phyloP scores from a whole-genome alignment of 2,888 invertebrate species.

The Macrophya annulata region DNA sequence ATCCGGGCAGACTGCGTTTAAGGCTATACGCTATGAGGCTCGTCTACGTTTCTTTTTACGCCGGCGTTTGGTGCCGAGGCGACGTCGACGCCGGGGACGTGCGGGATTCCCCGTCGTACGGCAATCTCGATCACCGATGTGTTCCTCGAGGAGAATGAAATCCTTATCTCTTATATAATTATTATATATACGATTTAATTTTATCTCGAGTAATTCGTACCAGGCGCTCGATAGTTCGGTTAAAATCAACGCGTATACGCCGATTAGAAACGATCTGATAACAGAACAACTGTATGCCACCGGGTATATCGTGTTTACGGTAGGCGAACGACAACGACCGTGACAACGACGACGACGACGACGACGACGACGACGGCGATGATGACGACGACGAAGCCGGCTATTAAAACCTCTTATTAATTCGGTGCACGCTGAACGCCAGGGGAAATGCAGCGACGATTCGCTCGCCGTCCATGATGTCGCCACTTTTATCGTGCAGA shows the following conservation, averaged over 20 bases:
- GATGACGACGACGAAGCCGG: conserved; percentile 16
- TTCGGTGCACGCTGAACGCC: background rate
- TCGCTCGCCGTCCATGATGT: conserved; percentile 30
- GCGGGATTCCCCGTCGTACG: background rate
- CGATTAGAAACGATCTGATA: background rate
- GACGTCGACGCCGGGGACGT: conserved; percentile 16
- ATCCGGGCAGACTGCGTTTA: conserved; percentile 32
- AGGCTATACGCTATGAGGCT: conserved; percentile 46
- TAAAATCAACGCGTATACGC: background rate
- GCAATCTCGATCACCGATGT: conserved; percentile 4
- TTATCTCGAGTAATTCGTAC: background rate
- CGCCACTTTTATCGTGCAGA: conserved; percentile 69
- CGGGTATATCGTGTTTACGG: conserved; percentile 22
- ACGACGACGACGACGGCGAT: background rate
- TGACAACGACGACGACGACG: conserved; percentile 7
- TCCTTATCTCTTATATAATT: conserved; percentile 5
- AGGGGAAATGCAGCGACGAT: background rate
- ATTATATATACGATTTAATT: background rate
- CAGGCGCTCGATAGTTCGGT: conserved; percentile 10
- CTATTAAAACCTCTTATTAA: conserved; percentile 7
- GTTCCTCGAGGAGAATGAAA: conserved; percentile 2
- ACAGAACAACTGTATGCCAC: conserved; percentile 10
- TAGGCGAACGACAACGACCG: background rate
- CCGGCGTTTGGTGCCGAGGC: conserved; percentile 32
- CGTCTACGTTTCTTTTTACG: conserved; percentile 55